phyloP scores from a whole-genome alignment of 92 coral and sea anemone genomes.

The Epizoanthus scotinus region DNA sequence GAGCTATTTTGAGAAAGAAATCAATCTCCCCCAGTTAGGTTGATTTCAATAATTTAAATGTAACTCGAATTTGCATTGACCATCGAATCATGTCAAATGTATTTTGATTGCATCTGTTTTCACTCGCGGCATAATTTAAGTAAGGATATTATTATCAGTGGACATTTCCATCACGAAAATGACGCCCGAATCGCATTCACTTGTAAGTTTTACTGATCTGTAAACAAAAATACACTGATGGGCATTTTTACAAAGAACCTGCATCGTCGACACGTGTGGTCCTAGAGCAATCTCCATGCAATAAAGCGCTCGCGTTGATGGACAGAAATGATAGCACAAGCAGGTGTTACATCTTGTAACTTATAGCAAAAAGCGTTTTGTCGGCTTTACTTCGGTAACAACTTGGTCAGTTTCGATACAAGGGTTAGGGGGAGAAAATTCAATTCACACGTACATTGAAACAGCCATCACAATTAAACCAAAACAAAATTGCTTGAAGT shows the following conservation, averaged over 20 bases:
- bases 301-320: slow-evolving; percentile 25
- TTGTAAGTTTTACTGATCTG: neutral
- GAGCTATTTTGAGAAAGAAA: slow-evolving; percentile 7
- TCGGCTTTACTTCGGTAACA: neutral
- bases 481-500: slow-evolving; percentile 36
- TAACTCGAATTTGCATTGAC: slow-evolving; percentile 11
- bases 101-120: slow-evolving; percentile 14
- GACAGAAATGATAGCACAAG: slow-evolving; percentile 9
- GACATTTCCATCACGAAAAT: neutral
- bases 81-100: slow-evolving; percentile 12
- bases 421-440: neutral
- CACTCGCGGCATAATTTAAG: neutral
- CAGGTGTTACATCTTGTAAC: slow-evolving; percentile 6
- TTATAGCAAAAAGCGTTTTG: neutral
- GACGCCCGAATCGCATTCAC: slow-evolving; percentile 6
- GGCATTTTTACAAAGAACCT: slow-evolving; percentile 1
- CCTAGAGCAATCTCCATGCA: slow-evolving; percentile 3
- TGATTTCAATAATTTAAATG: slow-evolving; percentile 8
- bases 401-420: neutral
- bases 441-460: slow-evolving; percentile 18
- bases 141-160: neutral
- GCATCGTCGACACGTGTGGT: slow-evolving; percentile 34
- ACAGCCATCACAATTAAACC: slow-evolving; percentile 11
- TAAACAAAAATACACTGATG: neutral
- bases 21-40: neutral